Evolutionary conservation across 2,888 invertebrate species (phyloP), one percentile per base, ranked within the genome.

Genomic region (Meloe dianella): DNA sequence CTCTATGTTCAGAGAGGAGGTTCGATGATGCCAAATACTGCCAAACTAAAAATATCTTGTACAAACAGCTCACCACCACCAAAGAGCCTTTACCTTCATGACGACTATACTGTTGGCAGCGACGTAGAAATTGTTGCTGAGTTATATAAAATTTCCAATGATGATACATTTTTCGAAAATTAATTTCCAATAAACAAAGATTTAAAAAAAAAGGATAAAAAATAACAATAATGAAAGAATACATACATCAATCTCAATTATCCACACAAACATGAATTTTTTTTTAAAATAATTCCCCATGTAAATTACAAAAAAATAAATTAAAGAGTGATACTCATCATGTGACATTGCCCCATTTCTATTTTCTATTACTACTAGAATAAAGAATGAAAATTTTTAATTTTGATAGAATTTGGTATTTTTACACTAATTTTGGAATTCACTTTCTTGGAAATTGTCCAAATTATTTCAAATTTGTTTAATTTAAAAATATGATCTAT

Each of bases 1-100:
- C 69, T 63, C 72, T 72, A 66, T 67, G 85, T 86, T 85, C 12
- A 24, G 22, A 51, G 22, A 20, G 51, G 51, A 51, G 51, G 51
- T 24, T 51, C 86, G 68, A 51, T 61, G 68, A 68, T 88, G 88
- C 88, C 88, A 88, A 88, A 87, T 87, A 87, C 87, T 88, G 87
- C 87, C 86, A 86, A 85, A 88, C 89, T 89, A 89, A 88, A 89
- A 89, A 89, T 89, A 89, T 75, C 74, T 74, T 74, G 70, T 71
- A 72, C 75, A 76, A 74, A 74, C 73, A 73, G 75, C 78, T 77
- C 74, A 74, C 74, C 73, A 76, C 71, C 72, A 51, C 41, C 41
- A 51, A 20, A 51, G 22, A 51, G 22, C 72, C 72, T 75, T 73
- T 73, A 69, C 72, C 73, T 72, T 74, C 71, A 73, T 59, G 63